A percentile compares a stretch with the other conserved stretches of the same genome.
Evolutionary conservation across 2,888 invertebrate genomes (phyloP).

Genomic region (Drosophila recens): DNA sequence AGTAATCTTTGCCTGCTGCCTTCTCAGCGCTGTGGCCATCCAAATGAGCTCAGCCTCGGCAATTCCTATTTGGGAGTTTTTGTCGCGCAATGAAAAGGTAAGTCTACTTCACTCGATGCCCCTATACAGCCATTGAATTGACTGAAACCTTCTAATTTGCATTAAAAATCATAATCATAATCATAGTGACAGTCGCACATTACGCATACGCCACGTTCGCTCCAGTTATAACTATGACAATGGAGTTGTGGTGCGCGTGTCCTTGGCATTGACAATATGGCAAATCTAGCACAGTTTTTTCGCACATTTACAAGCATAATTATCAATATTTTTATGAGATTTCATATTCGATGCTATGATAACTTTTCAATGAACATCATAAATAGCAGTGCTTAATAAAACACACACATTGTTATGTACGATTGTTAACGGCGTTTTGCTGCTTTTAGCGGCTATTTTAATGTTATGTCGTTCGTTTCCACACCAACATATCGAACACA

Average conservation of each 20-base stretch:
- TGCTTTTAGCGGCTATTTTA: conserved; percentile 28
- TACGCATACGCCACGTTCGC: conserved; percentile 59
- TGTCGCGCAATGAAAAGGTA: conserved; percentile 90
- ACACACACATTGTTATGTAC: conserved; percentile 27
- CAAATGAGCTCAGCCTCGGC: conserved; percentile 86
- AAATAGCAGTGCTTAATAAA: conserved; percentile 44
- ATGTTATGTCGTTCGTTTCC: conserved; percentile 57
- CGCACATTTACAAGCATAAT: conserved; percentile 49
- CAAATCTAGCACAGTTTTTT: conserved; percentile 72
- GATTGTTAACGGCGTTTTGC: conserved; percentile 71
- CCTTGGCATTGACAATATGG: conserved; percentile 71
- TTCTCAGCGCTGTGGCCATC: conserved; percentile 80
- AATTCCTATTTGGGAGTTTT: conserved; percentile 92
- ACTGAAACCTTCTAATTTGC: conserved; percentile 34
- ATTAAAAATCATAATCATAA: conserved; percentile 11
- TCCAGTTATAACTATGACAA: conserved; percentile 60
- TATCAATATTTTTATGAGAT: conserved; percentile 47
- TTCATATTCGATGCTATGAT: conserved; percentile 57
- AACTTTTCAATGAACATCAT: conserved; percentile 66
- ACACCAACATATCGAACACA: conserved; percentile 45
- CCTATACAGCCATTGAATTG: conserved; percentile 7
- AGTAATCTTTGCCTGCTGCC: conserved; percentile 80
- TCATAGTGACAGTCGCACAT: conserved; percentile 29
- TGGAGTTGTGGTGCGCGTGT: conserved; percentile 40
- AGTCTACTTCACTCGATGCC: conserved; percentile 66